These are phyloP conservation scores for Brachionus asplanchnoidis DNA, from an alignment of 1,140 invertebrate species.

Conservation along the genomic window DNA sequence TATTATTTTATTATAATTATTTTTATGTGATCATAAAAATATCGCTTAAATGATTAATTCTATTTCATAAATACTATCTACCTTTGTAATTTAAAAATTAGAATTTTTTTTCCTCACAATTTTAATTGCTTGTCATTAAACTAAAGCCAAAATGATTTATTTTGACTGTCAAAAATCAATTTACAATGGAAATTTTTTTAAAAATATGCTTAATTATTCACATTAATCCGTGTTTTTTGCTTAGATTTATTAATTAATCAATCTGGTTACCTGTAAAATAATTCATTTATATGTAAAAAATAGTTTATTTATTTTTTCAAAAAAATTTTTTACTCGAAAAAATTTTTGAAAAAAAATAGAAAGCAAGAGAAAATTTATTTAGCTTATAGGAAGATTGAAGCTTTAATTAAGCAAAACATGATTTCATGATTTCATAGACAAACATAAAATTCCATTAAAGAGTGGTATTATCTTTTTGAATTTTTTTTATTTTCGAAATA, in stretches of 20 bases:
- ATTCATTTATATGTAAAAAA: neutral
- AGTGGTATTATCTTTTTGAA: too few relatives aligned
- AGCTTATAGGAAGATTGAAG: neutral
- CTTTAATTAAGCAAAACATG: neutral
- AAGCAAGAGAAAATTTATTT: too few relatives aligned
- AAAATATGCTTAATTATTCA: neutral
- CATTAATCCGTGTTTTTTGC: too few relatives aligned
- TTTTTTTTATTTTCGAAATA: too few relatives aligned
- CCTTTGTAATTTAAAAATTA: too few relatives aligned
- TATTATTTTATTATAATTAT: neutral
- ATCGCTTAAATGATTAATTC: neutral
- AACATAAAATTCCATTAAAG: neutral
- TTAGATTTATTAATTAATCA: too few relatives aligned
- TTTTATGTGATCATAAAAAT: too few relatives aligned
- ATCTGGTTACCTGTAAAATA: neutral
- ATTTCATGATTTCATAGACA: neutral
- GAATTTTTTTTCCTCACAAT: neutral
- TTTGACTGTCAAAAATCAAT: neutral
- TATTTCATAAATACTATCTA: neutral
- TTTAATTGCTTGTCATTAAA: neutral
- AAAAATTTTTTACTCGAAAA: neutral
- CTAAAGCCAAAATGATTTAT: neutral
- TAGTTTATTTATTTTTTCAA: neutral
- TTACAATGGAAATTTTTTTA: neutral
- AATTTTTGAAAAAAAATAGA: too few relatives aligned